phyloP scores from a whole-genome alignment of 1,140 invertebrate species.

The Magallana ariakensis region DNA sequence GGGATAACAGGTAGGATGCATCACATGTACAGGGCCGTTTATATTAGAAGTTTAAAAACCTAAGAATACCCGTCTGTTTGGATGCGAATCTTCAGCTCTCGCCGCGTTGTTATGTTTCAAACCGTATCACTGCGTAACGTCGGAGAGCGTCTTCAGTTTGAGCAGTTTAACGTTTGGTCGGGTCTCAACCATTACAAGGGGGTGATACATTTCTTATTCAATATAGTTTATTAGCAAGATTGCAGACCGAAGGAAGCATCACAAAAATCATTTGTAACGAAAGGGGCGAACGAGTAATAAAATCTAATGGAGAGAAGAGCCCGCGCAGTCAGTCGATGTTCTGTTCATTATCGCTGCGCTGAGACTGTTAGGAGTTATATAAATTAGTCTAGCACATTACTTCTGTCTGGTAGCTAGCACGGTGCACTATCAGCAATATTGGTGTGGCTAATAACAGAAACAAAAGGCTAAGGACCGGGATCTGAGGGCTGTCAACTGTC shows the following conservation, averaged over 20 bases:
- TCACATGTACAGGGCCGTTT: too few relatives aligned
- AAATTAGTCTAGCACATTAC: constrained; percentile 35
- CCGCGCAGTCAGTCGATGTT: not conserved
- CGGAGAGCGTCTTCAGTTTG: too few relatives aligned
- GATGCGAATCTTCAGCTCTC: too few relatives aligned
- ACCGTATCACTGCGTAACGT: too few relatives aligned
- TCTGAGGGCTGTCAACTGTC: not conserved
- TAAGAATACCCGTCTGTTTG: too few relatives aligned
- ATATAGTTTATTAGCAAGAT: constrained; percentile 31
- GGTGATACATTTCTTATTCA: constrained; percentile 33
- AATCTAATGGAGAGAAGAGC: constrained; percentile 23
- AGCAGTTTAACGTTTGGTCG: too few relatives aligned
- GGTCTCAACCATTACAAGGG: too few relatives aligned
- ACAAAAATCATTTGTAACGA: constrained; percentile 11
- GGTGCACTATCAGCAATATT: not conserved
- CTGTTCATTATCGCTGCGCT: not conserved
- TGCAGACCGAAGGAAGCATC: not conserved
- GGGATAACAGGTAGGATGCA: too few relatives aligned
- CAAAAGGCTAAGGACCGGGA: not conserved
- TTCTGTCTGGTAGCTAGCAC: not conserved
- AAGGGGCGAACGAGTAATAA: constrained; percentile 20
- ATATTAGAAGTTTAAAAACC: too few relatives aligned
- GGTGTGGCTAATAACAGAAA: not conserved
- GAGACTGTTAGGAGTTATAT: constrained; percentile 24
- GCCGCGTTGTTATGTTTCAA: too few relatives aligned